Percentiles rank a stretch among this genome's conserved stretches.
Conservation (phyloP, 2,888 invertebrate species). For the Brachypalpus laphriformis region DNA sequence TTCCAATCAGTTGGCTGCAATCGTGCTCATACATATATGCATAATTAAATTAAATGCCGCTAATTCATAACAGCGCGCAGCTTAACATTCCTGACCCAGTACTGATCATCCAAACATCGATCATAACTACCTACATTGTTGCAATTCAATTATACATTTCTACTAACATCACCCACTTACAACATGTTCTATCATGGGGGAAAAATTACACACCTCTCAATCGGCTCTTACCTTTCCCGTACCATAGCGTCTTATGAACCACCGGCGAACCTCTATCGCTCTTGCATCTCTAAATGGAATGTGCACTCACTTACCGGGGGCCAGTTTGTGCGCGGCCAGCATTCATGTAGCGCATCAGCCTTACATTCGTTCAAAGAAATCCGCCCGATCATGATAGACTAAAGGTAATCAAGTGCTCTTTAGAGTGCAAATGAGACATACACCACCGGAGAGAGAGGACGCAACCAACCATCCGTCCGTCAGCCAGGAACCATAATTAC, state of each 20-base stretch:
- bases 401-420: slow-evolving; percentile 74
- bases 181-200: not conserved
- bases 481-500: slow-evolving; percentile 65
- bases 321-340: slow-evolving; percentile 21
- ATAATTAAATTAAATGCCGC: not conserved
- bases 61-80: not conserved
- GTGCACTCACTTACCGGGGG: slow-evolving; percentile 19
- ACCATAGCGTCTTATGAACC: not conserved
- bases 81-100: not conserved
- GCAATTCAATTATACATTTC: not conserved
- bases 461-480: slow-evolving; percentile 57
- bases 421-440: slow-evolving; percentile 53
- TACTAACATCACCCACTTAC: slow-evolving; percentile 24
- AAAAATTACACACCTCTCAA: slow-evolving; percentile 15
- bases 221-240: not conserved
- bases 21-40: not conserved
- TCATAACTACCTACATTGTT: not conserved
- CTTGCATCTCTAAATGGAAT: slow-evolving; percentile 32
- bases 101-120: not conserved
- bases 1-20: not conserved
- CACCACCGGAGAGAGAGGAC: slow-evolving; percentile 24
- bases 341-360: slow-evolving; percentile 16
- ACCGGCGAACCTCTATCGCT: slow-evolving; percentile 6
- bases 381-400: slow-evolving; percentile 66
- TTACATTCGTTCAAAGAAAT: slow-evolving; percentile 36